Base-by-base conservation (phyloP, 2,888 invertebrate species). In the Lycia hirtaria region DNA sequence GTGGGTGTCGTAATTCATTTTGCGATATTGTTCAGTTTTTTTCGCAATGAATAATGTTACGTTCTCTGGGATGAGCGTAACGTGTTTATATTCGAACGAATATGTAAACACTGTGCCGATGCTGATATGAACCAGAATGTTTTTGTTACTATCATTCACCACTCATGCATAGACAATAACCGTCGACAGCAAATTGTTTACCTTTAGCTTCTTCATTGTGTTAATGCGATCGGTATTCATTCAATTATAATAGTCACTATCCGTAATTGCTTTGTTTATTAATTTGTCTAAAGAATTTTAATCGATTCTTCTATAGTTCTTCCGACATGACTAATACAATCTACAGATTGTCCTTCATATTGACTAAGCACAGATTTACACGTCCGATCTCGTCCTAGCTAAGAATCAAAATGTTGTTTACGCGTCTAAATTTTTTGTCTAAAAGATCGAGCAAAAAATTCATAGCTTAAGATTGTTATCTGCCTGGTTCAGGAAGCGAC, bases 121-220 rank as follows among this genome's bases (percentile, higher is more conserved):
- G 52, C 59, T 65, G 74, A 76, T 72, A 72, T 68, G 67, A 72
- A 69, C 60, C 75, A 68, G 71, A 69, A 71, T 82, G 78, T 81
- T 80, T 79, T 80, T 73, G 71, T 77, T 79, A 75, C 68, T 68
- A 74, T 78, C 73, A 73, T 75, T 80, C 62, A 65, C 53, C 53
- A 65, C 69, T 73, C 68, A 57, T 69, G 68, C 71, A 68, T 72
- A 73, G 73, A 75, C 73, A 78, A 74, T 75, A 70, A 74, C 55
- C 57, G 57, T 47, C 62, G 54, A 58, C 60, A 51, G 45, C 57
- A 62, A 64, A 62, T 60, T 64, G 60, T 62, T 62, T 64, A 62
- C 56, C 40, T 54, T 69, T 60, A 56, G 61, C 58, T 56, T n/a
- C 57, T 56, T 65, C 71, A 75, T 73, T 72, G 73, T 70, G 45